A percentile compares a stretch with the other conserved stretches of the same genome.
Evolutionary conservation across 2,888 invertebrate species (phyloP).

Genomic region (Coremacera marginata): DNA sequence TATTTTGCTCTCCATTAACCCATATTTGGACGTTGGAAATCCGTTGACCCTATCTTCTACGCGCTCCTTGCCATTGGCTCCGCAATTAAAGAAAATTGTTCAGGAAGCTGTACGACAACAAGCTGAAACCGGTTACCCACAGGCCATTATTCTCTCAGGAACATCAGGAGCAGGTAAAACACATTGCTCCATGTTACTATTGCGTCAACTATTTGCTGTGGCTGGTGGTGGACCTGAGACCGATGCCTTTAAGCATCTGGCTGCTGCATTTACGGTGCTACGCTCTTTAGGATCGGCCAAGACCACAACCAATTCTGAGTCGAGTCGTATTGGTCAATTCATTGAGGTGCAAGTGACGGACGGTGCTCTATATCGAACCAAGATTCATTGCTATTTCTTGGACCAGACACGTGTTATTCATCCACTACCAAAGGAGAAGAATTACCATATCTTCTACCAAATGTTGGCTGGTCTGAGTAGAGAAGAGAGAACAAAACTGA

Average conservation of each 20-base stretch:
- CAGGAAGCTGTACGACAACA: conserved; percentile 94
- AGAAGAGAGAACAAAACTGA: conserved; percentile 88
- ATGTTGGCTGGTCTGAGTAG: conserved; percentile 89
- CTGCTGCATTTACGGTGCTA: conserved; percentile 94
- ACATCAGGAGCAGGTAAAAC: conserved; percentile 95
- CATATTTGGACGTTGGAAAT: conserved; percentile 88
- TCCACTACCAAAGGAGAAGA: conserved; percentile 88
- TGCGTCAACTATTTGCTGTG: conserved; percentile 91
- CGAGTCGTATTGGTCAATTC: conserved; percentile 95
- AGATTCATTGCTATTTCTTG: conserved; percentile 95
- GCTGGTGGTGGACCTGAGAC: conserved; percentile 96
- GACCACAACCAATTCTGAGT: conserved; percentile 90
- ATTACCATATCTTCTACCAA: conserved; percentile 98
- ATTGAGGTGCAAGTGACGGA: conserved; percentile 97
- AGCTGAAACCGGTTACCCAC: conserved; percentile 94
- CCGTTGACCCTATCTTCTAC: conserved; percentile 88
- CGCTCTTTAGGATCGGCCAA: conserved; percentile 92
- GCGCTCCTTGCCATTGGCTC: conserved; percentile 78
- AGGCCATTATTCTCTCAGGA: conserved; percentile 93
- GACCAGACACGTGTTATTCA: conserved; percentile 93
- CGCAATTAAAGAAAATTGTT: conserved; percentile 89
- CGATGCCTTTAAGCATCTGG: conserved; percentile 95
- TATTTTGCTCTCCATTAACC: conserved; percentile 89
- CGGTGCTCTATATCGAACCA: conserved; percentile 92
- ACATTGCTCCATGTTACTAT: conserved; percentile 89